Percentiles rank a stretch among this genome's conserved stretches.
These are phyloP conservation scores for Epizoanthus stellaris DNA, from an alignment of 92 coral and sea anemone species.

Conservation along the genomic window DNA sequence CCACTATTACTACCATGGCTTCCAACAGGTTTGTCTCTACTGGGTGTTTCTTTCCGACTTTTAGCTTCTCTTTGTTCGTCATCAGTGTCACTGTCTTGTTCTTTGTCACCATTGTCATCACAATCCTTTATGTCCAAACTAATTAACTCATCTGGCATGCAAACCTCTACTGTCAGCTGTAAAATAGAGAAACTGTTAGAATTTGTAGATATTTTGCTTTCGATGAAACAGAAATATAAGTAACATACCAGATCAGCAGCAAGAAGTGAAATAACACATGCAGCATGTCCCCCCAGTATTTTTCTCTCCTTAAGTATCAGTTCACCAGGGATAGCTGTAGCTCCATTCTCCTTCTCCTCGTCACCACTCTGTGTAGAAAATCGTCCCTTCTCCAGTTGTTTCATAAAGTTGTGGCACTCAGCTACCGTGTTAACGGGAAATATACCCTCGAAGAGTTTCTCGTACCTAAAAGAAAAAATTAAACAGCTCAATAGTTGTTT, in stretches of 20 bases:
- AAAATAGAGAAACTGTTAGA: background rate
- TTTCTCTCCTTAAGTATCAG: background rate
- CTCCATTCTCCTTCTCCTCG: background rate
- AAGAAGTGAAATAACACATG: conserved; percentile 14
- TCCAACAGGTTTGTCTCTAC: background rate
- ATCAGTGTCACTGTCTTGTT: background rate
- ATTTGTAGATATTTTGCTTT: no score
- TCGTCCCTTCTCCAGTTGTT: conserved; percentile 17
- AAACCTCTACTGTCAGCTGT: conserved; percentile 11
- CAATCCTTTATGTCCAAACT: conserved; percentile 5
- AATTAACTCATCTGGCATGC: conserved; percentile 32
- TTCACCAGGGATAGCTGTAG: conserved; percentile 1
- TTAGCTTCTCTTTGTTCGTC: background rate
- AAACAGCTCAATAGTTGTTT: background rate
- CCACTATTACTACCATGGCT: background rate
- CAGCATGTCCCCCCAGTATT: conserved; percentile 17
- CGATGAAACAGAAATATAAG: background rate
- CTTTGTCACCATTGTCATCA: background rate
- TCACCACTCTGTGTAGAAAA: background rate
- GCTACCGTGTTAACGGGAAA: background rate
- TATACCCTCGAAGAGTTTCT: conserved; percentile 1
- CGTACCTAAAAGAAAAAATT: conserved; percentile 4
- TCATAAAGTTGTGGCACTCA: conserved; percentile 17
- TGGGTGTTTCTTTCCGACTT: background rate
- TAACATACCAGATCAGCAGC: conserved; percentile 23